Conservation (phyloP, 2,113 vertebrate species). For the Corvus cornix region DNA sequence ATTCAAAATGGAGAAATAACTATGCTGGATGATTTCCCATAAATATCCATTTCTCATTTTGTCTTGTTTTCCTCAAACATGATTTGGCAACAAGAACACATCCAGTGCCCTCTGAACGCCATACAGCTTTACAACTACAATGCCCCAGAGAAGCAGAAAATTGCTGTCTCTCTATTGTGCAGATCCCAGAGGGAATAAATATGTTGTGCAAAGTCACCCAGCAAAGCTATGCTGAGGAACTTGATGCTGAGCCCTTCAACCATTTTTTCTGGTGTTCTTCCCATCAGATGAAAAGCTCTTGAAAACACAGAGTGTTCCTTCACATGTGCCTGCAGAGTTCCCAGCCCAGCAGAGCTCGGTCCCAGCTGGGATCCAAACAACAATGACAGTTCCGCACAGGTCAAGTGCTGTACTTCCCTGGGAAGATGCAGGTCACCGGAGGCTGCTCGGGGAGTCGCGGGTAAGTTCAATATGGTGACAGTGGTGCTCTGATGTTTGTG, state of each 20-base stretch:
- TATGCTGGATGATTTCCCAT: neutral
- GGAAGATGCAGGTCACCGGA: neutral
- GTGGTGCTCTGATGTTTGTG: neutral
- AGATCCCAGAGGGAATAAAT: slow-evolving; percentile 24
- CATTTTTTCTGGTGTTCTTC: slow-evolving; percentile 10
- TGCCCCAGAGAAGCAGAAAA: neutral
- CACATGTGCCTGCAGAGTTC: neutral
- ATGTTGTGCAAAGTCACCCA: slow-evolving; percentile 25
- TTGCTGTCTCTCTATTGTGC: slow-evolving; percentile 12
- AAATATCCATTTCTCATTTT: slow-evolving; percentile 1
- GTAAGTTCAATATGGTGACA: neutral
- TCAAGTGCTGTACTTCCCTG: neutral
- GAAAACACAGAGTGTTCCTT: slow-evolving; percentile 3
- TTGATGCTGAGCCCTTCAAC: neutral
- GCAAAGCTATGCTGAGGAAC: neutral
- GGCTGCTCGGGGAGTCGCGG: neutral
- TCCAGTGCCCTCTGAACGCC: slow-evolving; percentile 6
- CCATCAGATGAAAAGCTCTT: slow-evolving; percentile 16
- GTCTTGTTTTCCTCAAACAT: slow-evolving; percentile 6
- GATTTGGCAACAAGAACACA: slow-evolving; percentile 26
- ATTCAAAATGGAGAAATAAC: neutral
- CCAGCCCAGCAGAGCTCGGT: neutral
- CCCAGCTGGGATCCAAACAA: slow-evolving; percentile 9
- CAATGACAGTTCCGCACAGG: slow-evolving; percentile 3
- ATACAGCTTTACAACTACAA: neutral